Evolutionary conservation across 2,888 invertebrate genomes (phyloP).

Genomic region (Melanostoma scalare): DNA sequence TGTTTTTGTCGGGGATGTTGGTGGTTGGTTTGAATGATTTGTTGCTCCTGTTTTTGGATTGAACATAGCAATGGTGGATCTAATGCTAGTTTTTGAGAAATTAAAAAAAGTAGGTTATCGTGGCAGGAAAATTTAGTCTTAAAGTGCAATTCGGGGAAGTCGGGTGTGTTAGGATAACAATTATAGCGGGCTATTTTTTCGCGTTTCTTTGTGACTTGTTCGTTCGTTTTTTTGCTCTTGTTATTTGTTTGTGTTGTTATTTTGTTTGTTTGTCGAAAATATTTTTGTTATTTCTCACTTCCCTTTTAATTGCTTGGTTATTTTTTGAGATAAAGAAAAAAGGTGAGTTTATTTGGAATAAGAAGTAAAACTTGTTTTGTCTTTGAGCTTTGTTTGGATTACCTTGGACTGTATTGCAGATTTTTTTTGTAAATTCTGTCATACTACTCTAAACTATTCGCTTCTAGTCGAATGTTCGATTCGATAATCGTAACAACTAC

Average conservation of each 20-base stretch:
- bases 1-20: constrained; percentile 56
- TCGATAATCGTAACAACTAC: too few relatives aligned
- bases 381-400: too few relatives aligned
- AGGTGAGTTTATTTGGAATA: constrained; percentile 18
- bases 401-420: too few relatives aligned
- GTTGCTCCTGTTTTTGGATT: constrained; percentile 41
- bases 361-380: too few relatives aligned
- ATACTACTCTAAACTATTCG: too few relatives aligned
- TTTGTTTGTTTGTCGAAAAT: constrained; percentile 5
- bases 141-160: constrained; percentile 80
- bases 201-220: constrained; percentile 35
- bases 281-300: background rate
- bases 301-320: constrained; percentile 3
- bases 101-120: constrained; percentile 60
- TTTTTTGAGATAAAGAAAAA: constrained; percentile 11
- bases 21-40: constrained; percentile 61
- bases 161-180: constrained; percentile 76
- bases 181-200: constrained; percentile 43
- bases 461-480: too few relatives aligned
- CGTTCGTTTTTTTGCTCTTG: constrained; percentile 48
- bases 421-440: too few relatives aligned
- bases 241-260: constrained; percentile 45
- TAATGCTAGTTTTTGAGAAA: constrained; percentile 15
- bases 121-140: constrained; percentile 78
- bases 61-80: constrained; percentile 41